Evolutionary conservation across 1,140 invertebrate genomes (phyloP).

Genomic region (Macrobrachium nipponense): DNA sequence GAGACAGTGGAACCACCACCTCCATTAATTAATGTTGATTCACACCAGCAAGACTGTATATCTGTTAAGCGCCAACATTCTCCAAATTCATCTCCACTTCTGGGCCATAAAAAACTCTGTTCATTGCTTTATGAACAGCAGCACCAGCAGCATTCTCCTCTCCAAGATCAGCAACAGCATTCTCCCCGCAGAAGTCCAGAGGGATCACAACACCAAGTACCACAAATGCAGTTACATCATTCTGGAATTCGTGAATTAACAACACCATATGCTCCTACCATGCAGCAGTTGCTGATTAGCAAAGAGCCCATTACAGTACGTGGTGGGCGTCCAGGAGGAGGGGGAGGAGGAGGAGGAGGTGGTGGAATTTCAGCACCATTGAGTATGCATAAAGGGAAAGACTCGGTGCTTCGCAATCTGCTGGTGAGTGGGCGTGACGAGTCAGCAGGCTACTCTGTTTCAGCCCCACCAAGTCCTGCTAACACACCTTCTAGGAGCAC

Average conservation of each 20-base stretch:
- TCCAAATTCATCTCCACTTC: slow-evolving; percentile 42
- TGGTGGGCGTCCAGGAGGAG: slow-evolving; percentile 47
- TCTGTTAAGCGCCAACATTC: slow-evolving; percentile 37
- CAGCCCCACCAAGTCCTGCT: slow-evolving; percentile 43
- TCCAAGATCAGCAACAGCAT: slow-evolving; percentile 1
- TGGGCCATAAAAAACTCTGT: slow-evolving; percentile 50
- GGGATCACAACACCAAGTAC: neutral
- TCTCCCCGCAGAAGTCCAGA: neutral
- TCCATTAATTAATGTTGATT: slow-evolving; percentile 32
- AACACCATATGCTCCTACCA: slow-evolving; percentile 65
- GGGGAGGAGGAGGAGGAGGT: slow-evolving; percentile 47
- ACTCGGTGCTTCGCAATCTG: slow-evolving; percentile 89
- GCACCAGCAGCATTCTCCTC: neutral
- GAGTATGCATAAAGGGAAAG: slow-evolving; percentile 21
- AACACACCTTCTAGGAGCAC: slow-evolving; percentile 33
- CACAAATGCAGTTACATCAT: slow-evolving; percentile 39
- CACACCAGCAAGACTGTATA: neutral
- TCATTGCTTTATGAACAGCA: slow-evolving; percentile 12
- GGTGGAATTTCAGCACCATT: slow-evolving; percentile 46
- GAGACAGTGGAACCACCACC: slow-evolving; percentile 52
- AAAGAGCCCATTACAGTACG: slow-evolving; percentile 65
- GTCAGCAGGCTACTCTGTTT: slow-evolving; percentile 84
- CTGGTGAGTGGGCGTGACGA: slow-evolving; percentile 92
- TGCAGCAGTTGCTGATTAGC: slow-evolving; percentile 67
- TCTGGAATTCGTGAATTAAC: slow-evolving; percentile 63